Percentiles rank a stretch among this genome's conserved stretches.
These are phyloP conservation scores for Leuciscus waleckii DNA, from an alignment of 2,797 vertebrate genomes.

Conservation along the genomic window DNA sequence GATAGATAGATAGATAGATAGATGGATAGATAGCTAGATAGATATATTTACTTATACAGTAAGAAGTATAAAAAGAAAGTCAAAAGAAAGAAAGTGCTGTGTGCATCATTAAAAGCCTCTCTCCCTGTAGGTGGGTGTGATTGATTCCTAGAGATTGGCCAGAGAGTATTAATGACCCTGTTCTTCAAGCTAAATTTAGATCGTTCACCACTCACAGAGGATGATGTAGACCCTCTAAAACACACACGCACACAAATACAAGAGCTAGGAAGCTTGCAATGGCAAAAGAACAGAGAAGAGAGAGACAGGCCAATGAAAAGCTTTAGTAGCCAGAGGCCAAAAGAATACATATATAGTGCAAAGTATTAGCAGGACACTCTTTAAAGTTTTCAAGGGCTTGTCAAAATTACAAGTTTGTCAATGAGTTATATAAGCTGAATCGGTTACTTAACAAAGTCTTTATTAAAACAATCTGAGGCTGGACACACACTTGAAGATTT, in stretches of 20 bases:
- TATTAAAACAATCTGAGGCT: not conserved
- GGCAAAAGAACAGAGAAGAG: constrained; percentile 11
- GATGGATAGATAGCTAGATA: not conserved
- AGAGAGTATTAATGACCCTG: constrained; percentile 71
- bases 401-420: constrained; percentile 23
- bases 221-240: constrained; percentile 41
- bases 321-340: constrained; percentile 35
- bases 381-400: constrained; percentile 8
- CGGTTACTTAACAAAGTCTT: not conserved
- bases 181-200: constrained; percentile 69
- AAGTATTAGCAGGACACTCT: constrained; percentile 22
- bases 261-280: constrained; percentile 23
- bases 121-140: constrained; percentile 62
- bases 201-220: constrained; percentile 57
- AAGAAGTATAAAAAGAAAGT: constrained; percentile 9
- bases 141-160: constrained; percentile 68
- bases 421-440: not conserved
- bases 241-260: constrained; percentile 29
- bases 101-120: constrained; percentile 51
- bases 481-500: too few relatives aligned
- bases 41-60: constrained; percentile 4
- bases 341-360: constrained; percentile 14
- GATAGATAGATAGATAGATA: not conserved
- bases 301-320: constrained; percentile 22
- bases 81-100: constrained; percentile 26